These are phyloP conservation scores for Acheta domesticus DNA, from an alignment of 2,888 invertebrate species.

Conservation along the genomic window DNA sequence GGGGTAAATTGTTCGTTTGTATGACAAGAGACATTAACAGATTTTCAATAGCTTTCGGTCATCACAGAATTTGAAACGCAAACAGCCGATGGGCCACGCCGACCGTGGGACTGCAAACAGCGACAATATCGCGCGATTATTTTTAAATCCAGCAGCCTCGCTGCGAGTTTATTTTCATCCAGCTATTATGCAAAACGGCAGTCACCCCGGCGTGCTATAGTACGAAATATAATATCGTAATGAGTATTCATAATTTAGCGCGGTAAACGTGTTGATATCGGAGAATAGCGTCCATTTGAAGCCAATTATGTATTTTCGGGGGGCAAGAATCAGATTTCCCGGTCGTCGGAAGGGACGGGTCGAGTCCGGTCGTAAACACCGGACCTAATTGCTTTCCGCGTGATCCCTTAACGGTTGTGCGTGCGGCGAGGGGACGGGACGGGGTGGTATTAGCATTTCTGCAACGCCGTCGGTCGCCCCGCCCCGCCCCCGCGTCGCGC, in stretches of 20 bases:
- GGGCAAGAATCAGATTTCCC: too few relatives aligned
- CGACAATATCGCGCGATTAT: slow-evolving; percentile 18
- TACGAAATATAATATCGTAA: not conserved
- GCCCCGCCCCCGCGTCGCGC: not conserved
- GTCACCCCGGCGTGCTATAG: not conserved
- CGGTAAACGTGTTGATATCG: not conserved
- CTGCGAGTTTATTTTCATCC: not conserved
- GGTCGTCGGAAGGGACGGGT: too few relatives aligned
- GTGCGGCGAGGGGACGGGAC: not conserved
- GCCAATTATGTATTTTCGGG: too few relatives aligned
- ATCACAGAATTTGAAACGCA: not conserved
- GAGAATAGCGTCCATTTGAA: not conserved
- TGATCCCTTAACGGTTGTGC: not conserved
- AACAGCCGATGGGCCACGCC: not conserved
- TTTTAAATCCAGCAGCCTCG: not conserved
- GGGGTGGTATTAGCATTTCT: not conserved
- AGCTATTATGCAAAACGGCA: not conserved
- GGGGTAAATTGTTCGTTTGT: not conserved
- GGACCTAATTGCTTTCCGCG: not conserved
- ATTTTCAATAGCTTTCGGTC: not conserved
- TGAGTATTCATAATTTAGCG: slow-evolving; percentile 5
- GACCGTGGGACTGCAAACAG: not conserved
- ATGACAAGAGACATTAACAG: not conserved
- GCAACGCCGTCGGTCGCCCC: not conserved
- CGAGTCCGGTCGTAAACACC: not conserved